Evolutionary conservation across 2,113 vertebrate genomes (phyloP).

Genomic region (Dasyurus viverrinus): DNA sequence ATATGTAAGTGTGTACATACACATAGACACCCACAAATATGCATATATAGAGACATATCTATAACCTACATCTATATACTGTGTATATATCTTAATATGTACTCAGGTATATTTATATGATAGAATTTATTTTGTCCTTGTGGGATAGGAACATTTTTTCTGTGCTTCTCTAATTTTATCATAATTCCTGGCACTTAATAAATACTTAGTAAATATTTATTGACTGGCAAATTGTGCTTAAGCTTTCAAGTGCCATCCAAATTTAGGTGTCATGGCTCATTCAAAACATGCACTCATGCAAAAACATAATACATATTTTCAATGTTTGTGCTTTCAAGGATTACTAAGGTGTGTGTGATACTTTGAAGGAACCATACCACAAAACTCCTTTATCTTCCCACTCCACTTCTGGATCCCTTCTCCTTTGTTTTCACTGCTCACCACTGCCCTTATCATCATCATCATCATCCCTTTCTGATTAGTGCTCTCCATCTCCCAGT

Average conservation of each 20-base stretch:
- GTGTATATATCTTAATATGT: not conserved
- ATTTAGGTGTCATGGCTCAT: not conserved
- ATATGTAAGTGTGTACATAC: too few relatives aligned
- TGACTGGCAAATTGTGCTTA: not conserved
- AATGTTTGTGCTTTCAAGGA: not conserved
- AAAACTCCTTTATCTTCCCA: not conserved
- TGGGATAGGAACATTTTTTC: not conserved
- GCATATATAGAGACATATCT: not conserved
- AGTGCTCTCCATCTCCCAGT: not conserved
- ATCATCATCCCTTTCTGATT: not conserved
- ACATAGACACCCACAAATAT: too few relatives aligned
- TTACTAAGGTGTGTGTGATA: not conserved
- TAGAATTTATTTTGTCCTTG: not conserved
- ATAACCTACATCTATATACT: not conserved
- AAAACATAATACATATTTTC: not conserved
- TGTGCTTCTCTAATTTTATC: not conserved
- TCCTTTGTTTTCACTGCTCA: not conserved
- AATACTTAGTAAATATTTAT: not conserved
- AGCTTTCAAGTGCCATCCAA: not conserved
- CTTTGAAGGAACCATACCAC: not conserved
- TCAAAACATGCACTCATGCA: not conserved
- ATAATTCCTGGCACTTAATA: not conserved
- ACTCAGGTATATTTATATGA: not conserved
- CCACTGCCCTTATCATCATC: not conserved
- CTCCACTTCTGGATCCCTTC: not conserved